A percentile compares a stretch with the other conserved stretches of the same genome.
Evolutionary conservation across 2,797 vertebrate species (phyloP).

Genomic region (Poeciliopsis gracilis): DNA sequence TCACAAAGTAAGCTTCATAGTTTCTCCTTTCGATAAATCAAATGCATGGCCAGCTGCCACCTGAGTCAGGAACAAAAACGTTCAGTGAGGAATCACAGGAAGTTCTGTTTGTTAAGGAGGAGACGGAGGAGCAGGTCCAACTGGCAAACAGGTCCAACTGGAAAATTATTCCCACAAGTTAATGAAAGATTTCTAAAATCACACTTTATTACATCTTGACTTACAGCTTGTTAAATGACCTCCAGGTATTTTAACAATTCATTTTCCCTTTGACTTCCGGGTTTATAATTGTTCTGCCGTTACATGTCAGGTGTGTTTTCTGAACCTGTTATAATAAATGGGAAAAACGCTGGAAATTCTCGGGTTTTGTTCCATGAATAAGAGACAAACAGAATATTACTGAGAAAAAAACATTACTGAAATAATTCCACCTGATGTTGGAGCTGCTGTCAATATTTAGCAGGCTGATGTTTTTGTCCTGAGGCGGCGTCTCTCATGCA

Average conservation of each 20-base stretch:
- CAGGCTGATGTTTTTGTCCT: background rate
- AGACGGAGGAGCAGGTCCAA: background rate
- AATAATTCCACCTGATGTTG: background rate
- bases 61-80: slow-evolving; percentile 26
- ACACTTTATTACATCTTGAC: background rate
- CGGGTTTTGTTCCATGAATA: background rate
- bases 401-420: background rate
- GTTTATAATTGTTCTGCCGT: background rate
- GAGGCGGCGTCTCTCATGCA: background rate
- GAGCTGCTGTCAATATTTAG: background rate
- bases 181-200: background rate
- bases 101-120: background rate
- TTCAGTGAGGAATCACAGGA: background rate
- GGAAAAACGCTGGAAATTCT: background rate
- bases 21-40: slow-evolving; percentile 80
- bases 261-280: background rate
- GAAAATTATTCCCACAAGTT: background rate
- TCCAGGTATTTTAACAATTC: background rate
- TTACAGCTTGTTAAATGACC: background rate
- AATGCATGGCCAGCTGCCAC: slow-evolving; percentile 36
- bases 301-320: background rate
- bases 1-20: slow-evolving; percentile 79
- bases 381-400: background rate
- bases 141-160: background rate
- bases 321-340: background rate